These are phyloP conservation scores for Antigone vipio DNA, from an alignment of 2,113 vertebrate genomes.

Conservation along the genomic window DNA sequence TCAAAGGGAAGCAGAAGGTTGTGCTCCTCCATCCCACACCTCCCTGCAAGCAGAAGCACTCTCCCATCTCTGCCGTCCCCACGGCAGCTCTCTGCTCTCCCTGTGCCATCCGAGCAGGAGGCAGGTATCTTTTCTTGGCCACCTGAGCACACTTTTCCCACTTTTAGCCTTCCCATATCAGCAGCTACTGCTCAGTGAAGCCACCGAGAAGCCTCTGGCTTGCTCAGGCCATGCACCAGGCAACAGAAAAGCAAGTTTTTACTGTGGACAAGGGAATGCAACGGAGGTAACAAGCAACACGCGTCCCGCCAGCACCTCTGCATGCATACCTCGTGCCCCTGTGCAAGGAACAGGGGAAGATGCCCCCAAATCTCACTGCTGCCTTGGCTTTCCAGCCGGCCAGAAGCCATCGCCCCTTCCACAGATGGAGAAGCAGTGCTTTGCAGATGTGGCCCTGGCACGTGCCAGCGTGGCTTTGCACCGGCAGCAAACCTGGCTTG, in stretches of 20 bases:
- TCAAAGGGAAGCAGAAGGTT: not conserved
- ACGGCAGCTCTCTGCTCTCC: not conserved
- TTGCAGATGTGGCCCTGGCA: not conserved
- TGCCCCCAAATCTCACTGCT: not conserved
- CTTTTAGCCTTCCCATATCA: not conserved
- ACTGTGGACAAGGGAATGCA: not conserved
- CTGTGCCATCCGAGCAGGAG: not conserved
- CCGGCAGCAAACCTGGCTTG: not conserved
- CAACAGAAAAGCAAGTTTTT: not conserved
- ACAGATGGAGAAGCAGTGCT: not conserved
- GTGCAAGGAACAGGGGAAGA: not conserved
- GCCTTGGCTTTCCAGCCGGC: not conserved
- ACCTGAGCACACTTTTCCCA: not conserved
- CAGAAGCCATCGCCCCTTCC: not conserved
- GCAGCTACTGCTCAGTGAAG: not conserved
- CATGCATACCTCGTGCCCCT: not conserved
- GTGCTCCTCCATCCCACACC: not conserved
- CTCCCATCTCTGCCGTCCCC: fast-evolving
- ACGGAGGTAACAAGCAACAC: not conserved
- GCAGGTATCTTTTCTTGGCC: not conserved
- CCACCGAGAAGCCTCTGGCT: not conserved
- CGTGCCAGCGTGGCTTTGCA: fast-evolving
- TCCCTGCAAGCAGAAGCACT: not conserved
- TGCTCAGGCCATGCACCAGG: not conserved
- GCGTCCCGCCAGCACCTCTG: not conserved